Conservation (phyloP, 2,113 vertebrate species). For the Epinephelus cyanopodus region DNA sequence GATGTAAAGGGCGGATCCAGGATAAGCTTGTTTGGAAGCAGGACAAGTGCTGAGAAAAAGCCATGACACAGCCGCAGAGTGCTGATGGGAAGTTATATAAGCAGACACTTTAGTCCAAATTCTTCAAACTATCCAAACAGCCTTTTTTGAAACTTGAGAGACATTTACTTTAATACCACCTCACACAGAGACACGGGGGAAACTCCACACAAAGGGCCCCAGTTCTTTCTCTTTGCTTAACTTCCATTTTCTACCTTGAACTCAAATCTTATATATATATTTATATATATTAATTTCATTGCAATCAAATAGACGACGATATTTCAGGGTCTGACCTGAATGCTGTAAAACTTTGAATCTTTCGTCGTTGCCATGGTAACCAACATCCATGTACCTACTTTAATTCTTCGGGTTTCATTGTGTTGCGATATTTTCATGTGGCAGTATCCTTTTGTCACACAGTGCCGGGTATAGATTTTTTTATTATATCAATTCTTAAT, state of each 20-base stretch:
- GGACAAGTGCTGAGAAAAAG: slow-evolving; percentile 20
- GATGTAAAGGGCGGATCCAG: slow-evolving; percentile 18
- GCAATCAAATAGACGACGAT: too few relatives aligned
- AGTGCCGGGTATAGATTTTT: too few relatives aligned
- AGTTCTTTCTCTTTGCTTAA: neutral
- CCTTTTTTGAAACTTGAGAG: neutral
- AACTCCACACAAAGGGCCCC: neutral
- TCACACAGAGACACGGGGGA: neutral
- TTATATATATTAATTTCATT: neutral
- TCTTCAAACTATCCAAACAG: neutral
- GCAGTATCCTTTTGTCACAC: too few relatives aligned
- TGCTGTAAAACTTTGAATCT: too few relatives aligned
- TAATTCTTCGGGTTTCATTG: too few relatives aligned
- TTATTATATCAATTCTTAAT: too few relatives aligned
- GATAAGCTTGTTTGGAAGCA: slow-evolving; percentile 28
- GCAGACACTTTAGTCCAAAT: neutral
- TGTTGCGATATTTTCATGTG: too few relatives aligned
- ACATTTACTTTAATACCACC: neutral
- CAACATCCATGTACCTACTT: too few relatives aligned
- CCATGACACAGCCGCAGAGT: neutral
- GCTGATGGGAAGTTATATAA: neutral
- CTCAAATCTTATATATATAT: neutral
- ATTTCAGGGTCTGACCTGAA: too few relatives aligned
- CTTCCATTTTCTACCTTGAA: neutral
- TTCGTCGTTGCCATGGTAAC: too few relatives aligned